Base-by-base conservation (phyloP, 2,113 vertebrate species). In the Carlito syrichta region DNA sequence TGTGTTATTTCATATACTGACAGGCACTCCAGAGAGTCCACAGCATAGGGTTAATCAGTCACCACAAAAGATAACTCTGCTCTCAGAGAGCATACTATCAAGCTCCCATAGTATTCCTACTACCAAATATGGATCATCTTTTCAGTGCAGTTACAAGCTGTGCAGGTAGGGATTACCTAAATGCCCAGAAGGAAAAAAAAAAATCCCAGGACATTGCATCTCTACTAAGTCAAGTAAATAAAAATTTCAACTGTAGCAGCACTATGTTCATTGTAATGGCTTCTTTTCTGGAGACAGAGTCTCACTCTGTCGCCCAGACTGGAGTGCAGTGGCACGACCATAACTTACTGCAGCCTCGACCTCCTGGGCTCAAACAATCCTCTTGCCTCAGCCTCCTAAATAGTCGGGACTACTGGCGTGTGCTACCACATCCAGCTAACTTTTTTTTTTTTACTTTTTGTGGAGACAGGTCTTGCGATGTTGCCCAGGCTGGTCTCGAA, bases 31-130 rank as follows among this genome's bases (percentile, higher is more conserved):
- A 48, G 52, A 81, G 13, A 32, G 48, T 27, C 50, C 40, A 17
- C 2, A 0, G 5, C 4, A 0, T 54, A n/a, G 50, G 4, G 50
- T 8, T 43, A 13, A 6, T 30, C 20, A 38, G 74, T 35, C 62
- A 43, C 45, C 16, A 12, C 14, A 25, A 71, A 43, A 78, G 45
- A 23, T 54, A 6, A 83, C 17, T 32, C 54, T 3, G 0, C 76
- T 91, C 40, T 38, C 3, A 32, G 14, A 35, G 32, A 38, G 56
- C 45, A 17, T 2, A 8, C 0, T 10, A 0, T 62, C 66, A 5
- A 2, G 27, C 71, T 23, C 79, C 16, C 22, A 9, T 10, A 45
- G 43, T 10, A 27, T 43, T 5, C 20, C 56, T 32, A 23, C 50
- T 48, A 8, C 17, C 23, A 63, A 43, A 25, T 5, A 22, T 6